phyloP scores from a whole-genome alignment of 2,113 vertebrate genomes.

The Sakesphorus luctuosus region DNA sequence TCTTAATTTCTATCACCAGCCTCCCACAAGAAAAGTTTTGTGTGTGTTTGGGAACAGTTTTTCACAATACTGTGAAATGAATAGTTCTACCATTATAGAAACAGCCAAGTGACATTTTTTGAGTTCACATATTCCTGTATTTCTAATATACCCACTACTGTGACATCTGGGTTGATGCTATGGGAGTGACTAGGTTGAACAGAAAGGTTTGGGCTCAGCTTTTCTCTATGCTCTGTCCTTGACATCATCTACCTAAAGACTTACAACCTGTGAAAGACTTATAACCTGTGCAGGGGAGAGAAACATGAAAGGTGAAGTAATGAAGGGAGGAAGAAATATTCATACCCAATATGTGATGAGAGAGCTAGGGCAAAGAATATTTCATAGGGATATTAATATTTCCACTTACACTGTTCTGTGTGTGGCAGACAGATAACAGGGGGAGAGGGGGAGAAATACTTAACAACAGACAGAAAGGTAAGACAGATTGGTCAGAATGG shows the following conservation, averaged over 20 bases:
- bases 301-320: not conserved
- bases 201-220: not conserved
- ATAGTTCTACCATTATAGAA: not conserved
- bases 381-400: slow-evolving; percentile 30
- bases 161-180: not conserved
- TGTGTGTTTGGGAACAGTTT: not conserved
- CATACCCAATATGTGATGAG: not conserved
- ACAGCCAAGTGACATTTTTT: not conserved
- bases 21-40: not conserved
- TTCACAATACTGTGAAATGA: not conserved
- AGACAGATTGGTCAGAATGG: slow-evolving; percentile 27
- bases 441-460: not conserved
- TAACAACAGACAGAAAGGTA: slow-evolving; percentile 18
- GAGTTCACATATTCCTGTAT: not conserved
- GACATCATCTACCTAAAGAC: not conserved
- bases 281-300: not conserved
- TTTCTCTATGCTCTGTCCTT: not conserved
- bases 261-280: not conserved
- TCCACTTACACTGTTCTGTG: not conserved
- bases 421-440: slow-evolving; percentile 6
- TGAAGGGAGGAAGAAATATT: slow-evolving; percentile 9
- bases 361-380: not conserved
- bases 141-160: not conserved
- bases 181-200: not conserved
- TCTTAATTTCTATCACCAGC: not conserved